phyloP scores from a whole-genome alignment of 2,113 vertebrate species.

The Onychostruthus taczanowskii region DNA sequence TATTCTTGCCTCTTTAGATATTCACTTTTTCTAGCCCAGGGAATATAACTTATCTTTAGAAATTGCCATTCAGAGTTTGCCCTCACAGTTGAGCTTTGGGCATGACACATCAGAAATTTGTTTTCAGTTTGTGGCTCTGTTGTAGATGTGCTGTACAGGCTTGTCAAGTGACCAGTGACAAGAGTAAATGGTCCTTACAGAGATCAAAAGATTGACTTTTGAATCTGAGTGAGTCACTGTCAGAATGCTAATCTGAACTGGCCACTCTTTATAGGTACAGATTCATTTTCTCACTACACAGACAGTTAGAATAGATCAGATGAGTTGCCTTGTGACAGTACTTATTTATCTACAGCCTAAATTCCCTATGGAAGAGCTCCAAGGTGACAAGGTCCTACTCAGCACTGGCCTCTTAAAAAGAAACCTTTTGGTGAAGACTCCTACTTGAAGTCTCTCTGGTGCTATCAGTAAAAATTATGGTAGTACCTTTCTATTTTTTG shows the following conservation, averaged over 20 bases:
- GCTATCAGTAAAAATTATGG: neutral
- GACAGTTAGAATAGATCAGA: neutral
- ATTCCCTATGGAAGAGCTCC: neutral
- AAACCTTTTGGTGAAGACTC: neutral
- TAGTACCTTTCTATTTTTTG: neutral
- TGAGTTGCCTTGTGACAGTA: neutral
- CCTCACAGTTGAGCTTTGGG: neutral
- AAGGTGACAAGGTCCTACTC: neutral
- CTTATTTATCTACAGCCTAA: neutral
- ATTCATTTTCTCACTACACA: neutral
- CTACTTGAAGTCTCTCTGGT: neutral
- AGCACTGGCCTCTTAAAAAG: neutral
- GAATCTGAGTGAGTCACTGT: constrained; percentile 21
- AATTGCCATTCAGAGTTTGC: neutral
- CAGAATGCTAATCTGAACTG: neutral
- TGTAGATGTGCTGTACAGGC: neutral
- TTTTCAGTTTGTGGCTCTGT: neutral
- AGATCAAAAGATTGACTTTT: neutral
- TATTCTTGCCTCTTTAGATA: neutral
- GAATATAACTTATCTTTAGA: neutral
- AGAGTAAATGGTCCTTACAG: neutral
- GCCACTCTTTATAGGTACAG: neutral
- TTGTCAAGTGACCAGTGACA: neutral
- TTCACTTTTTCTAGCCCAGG: neutral
- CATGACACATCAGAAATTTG: constrained; percentile 1